Conservation (phyloP, 2,797 vertebrate species). For the Melanotaenia pygmaea region DNA sequence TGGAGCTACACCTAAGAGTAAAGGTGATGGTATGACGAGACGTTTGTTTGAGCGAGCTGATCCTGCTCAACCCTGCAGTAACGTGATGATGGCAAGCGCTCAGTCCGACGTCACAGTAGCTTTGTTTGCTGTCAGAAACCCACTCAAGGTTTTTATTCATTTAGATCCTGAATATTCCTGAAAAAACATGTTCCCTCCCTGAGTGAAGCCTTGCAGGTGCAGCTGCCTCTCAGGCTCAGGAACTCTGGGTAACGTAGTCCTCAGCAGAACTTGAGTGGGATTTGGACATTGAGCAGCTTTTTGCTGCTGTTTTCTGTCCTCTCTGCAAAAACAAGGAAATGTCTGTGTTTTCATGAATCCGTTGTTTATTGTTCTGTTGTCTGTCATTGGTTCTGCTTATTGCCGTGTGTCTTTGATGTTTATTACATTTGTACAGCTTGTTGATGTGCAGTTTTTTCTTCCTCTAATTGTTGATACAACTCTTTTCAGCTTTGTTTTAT, state of each 20-base stretch:
- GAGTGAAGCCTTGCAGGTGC: background rate
- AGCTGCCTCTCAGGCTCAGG: constrained; percentile 8
- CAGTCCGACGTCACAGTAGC: constrained; percentile 22
- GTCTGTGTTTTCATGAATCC: constrained; percentile 18
- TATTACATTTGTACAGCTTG: constrained; percentile 55
- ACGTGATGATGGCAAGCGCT: constrained; percentile 19
- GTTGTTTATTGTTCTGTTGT: constrained; percentile 3
- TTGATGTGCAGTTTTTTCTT: constrained; percentile 50
- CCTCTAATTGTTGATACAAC: constrained; percentile 30
- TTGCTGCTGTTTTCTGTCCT: constrained; percentile 29
- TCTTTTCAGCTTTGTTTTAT: constrained; percentile 29
- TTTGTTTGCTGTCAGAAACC: constrained; percentile 32
- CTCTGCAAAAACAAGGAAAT: constrained; percentile 10
- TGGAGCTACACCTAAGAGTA: background rate
- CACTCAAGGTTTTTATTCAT: constrained; percentile 3
- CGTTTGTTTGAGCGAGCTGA: constrained; percentile 8
- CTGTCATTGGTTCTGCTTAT: constrained; percentile 3
- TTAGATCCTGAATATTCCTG: background rate
- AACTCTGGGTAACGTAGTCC: constrained; percentile 46
- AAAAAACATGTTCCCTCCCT: background rate
- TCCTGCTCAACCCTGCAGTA: constrained; percentile 25
- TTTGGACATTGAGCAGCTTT: constrained; percentile 22
- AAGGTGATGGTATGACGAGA: constrained; percentile 45
- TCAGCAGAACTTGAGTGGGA: constrained; percentile 1
- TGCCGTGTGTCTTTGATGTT: constrained; percentile 16